Evolutionary conservation across 2,113 vertebrate genomes (phyloP).

Genomic region (Echinops telfairi): DNA sequence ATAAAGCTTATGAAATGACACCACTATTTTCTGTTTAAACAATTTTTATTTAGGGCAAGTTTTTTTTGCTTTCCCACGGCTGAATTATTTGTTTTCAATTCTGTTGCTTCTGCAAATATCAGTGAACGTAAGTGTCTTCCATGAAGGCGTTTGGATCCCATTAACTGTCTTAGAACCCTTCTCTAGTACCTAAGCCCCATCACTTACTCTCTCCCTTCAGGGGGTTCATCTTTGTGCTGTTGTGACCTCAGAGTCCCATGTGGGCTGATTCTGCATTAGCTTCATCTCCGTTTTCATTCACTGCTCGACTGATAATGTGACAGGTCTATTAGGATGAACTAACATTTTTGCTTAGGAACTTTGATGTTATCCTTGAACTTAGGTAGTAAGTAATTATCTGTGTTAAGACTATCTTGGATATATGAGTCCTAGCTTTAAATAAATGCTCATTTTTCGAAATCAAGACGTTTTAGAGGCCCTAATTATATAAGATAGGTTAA

Average conservation of each 20-base stretch:
- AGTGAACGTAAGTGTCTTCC: slow-evolving; percentile 10
- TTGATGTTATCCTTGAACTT: slow-evolving; percentile 15
- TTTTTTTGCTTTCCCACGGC: no score
- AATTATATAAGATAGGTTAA: slow-evolving; percentile 7
- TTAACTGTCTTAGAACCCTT: background rate
- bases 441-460: slow-evolving; percentile 28
- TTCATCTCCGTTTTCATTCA: background rate
- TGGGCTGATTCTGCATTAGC: slow-evolving; percentile 2
- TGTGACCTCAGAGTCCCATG: background rate
- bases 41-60: background rate
- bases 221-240: background rate
- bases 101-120: background rate
- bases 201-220: background rate
- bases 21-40: background rate
- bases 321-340: background rate
- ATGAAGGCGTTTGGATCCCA: background rate
- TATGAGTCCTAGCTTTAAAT: slow-evolving; percentile 45
- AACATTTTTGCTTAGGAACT: slow-evolving; percentile 8
- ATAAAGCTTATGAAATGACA: background rate
- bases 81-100: background rate
- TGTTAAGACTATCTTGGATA: background rate
- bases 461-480: background rate
- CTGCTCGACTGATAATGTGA: background rate
- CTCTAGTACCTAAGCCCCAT: background rate
- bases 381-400: background rate